These are phyloP conservation scores for Cheirogaleus major DNA, from an alignment of 2,797 vertebrate genomes.

Conservation along the genomic window DNA sequence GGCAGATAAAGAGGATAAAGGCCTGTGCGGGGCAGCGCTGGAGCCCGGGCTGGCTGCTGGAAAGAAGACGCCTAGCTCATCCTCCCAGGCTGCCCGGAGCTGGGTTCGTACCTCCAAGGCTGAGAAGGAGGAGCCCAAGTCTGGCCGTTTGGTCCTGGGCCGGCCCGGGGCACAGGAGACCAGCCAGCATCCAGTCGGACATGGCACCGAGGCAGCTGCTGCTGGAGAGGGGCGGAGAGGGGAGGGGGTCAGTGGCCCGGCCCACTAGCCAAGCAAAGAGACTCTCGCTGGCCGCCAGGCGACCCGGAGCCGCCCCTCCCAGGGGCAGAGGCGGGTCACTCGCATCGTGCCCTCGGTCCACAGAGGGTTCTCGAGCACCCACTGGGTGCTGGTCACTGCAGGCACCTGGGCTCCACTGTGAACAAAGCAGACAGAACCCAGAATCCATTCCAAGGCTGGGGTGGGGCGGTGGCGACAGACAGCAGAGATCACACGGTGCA, in stretches of 20 bases:
- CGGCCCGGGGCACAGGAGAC: neutral
- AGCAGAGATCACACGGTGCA: neutral
- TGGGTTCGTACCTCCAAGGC: neutral
- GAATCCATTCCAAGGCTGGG: no score
- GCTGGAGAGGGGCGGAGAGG: neutral
- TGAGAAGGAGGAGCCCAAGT: neutral
- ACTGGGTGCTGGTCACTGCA: neutral
- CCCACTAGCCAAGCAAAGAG: no score
- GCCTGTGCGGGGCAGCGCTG: fast-evolving
- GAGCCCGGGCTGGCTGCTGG: neutral
- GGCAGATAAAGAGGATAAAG: neutral
- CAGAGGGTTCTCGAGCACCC: neutral
- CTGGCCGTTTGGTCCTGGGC: neutral
- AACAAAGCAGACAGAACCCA: neutral
- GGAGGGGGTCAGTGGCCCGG: neutral
- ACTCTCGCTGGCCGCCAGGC: no score
- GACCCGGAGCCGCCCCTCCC: neutral
- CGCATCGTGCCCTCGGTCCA: fast-evolving
- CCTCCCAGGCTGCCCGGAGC: neutral
- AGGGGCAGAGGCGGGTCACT: no score
- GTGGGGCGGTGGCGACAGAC: neutral
- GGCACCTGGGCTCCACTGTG: no score
- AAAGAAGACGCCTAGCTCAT: fast-evolving
- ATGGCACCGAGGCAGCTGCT: neutral
- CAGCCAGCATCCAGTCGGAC: no score